Percentiles rank a stretch among this genome's conserved stretches.
Evolutionary conservation across 2,888 invertebrate species (phyloP).

Genomic region (Nymphalis urticae): DNA sequence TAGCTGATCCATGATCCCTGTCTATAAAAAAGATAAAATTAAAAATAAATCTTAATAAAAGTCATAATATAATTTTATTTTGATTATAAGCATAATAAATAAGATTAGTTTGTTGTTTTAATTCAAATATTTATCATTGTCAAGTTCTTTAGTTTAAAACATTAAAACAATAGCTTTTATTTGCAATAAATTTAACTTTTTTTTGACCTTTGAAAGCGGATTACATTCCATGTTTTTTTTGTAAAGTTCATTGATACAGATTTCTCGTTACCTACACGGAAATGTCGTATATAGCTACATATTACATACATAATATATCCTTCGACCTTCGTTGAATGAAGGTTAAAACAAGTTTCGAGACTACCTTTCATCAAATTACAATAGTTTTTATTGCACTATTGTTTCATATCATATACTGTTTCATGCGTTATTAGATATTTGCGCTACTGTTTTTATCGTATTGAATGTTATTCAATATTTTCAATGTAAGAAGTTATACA

Average conservation of each 20-base stretch:
- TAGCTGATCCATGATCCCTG: no score
- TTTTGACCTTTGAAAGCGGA: slow-evolving; percentile 21
- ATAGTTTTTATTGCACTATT: slow-evolving; percentile 18
- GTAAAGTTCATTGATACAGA: slow-evolving; percentile 32
- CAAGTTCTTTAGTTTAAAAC: no score
- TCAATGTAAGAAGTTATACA: not conserved
- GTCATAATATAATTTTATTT: no score
- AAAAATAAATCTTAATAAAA: no score
- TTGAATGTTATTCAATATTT: slow-evolving; percentile 2
- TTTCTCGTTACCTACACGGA: slow-evolving; percentile 31
- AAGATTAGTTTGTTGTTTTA: no score
- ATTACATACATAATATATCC: slow-evolving; percentile 7
- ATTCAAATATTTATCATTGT: no score
- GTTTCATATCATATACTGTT: slow-evolving; percentile 9
- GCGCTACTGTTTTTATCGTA: not conserved
- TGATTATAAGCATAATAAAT: no score
- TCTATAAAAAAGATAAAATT: no score
- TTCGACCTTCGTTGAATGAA: slow-evolving; percentile 34
- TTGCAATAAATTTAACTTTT: not conserved
- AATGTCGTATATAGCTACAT: slow-evolving; percentile 21
- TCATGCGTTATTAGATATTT: slow-evolving; percentile 2
- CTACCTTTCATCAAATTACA: slow-evolving; percentile 41
- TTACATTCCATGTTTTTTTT: slow-evolving; percentile 14
- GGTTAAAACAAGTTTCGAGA: slow-evolving; percentile 36
- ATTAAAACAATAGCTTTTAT: not conserved